Base-by-base conservation (phyloP, 2,797 vertebrate genomes). In the Sarcoramphus papa region DNA sequence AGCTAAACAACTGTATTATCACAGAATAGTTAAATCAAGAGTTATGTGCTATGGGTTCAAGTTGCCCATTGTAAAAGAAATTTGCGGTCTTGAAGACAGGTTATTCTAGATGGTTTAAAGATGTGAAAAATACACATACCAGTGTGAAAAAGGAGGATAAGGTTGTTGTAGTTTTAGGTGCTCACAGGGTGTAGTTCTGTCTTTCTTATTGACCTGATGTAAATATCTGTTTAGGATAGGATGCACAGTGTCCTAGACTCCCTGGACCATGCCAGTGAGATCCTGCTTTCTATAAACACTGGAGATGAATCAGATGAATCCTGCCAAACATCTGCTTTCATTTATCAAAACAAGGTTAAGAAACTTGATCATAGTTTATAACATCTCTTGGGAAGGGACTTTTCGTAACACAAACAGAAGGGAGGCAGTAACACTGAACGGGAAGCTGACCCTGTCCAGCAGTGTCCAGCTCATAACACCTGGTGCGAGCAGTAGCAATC, bases 321-420 rank as follows among this genome's bases (percentile, higher is more conserved):
- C 43, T 86, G 65, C 79, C 87, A 95, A 96, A 81, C 88, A 95
- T 88, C 90, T 95, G 90, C 35, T 88, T 93, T 78, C 73, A 78
- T 92, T 96, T 91, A 81, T 86, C 85, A 88, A 90, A 96, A 93
- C 57, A 95, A 88, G 79, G 41, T 65, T 92, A 88, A 90, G 75
- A 81, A 93, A 92, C 53, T 75, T 81, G 76, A 69, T 93, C 69
- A 4, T 7, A 70, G 68, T 93, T 94, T 91, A 86, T 63, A 93
- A 86, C 16, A 43, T 83, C 89, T 91, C 53, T 67, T 64, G 78
- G 78, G 87, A 93, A 64, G 27, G 45, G 56, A 85, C 51, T 82
- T 72, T 47, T 79, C 5, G 7, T 79, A 68, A 53, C 63, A 79
- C 81, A 89, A 91, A 57, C 53, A 87, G 72, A 67, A 85, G 56